Percentiles rank a stretch among this genome's conserved stretches.
phyloP scores from a whole-genome alignment of 2,797 vertebrate species.

The Mus caroli region DNA sequence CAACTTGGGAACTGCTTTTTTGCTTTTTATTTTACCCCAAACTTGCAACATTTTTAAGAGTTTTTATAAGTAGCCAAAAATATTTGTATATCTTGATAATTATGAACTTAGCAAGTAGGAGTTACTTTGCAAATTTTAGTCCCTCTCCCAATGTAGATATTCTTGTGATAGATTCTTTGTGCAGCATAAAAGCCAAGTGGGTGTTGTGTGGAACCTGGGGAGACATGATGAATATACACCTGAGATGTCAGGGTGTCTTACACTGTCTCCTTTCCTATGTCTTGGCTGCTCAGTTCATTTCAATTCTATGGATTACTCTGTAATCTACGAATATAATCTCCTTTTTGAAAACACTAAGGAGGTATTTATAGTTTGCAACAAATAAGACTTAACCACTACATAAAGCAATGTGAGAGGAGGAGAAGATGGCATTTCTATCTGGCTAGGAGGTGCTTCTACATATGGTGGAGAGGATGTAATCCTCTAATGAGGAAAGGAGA shows the following conservation, averaged over 20 bases:
- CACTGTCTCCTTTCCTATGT: background rate
- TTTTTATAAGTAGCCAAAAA: constrained; percentile 37
- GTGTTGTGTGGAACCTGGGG: accelerated
- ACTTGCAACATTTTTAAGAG: background rate
- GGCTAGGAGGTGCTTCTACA: background rate
- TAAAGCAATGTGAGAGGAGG: background rate
- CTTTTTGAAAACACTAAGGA: background rate
- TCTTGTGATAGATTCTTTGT: background rate
- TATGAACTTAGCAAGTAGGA: background rate
- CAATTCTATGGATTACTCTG: background rate
- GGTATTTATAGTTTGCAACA: constrained; percentile 2
- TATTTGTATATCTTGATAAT: constrained; percentile 6
- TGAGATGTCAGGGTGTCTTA: background rate
- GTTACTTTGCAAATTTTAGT: background rate
- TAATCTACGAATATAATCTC: background rate
- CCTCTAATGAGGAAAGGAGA: background rate
- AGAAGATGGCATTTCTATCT: background rate
- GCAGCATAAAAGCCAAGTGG: too few species aligned
- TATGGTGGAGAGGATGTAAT: background rate
- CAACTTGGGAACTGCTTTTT: constrained; percentile 40
- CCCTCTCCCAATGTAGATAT: background rate
- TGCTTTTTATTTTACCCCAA: constrained; percentile 23
- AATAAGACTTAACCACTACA: background rate
- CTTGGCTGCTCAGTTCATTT: background rate
- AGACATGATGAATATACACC: background rate